Conservation (phyloP, 2,888 invertebrate genomes). For the Stenurella melanura region DNA sequence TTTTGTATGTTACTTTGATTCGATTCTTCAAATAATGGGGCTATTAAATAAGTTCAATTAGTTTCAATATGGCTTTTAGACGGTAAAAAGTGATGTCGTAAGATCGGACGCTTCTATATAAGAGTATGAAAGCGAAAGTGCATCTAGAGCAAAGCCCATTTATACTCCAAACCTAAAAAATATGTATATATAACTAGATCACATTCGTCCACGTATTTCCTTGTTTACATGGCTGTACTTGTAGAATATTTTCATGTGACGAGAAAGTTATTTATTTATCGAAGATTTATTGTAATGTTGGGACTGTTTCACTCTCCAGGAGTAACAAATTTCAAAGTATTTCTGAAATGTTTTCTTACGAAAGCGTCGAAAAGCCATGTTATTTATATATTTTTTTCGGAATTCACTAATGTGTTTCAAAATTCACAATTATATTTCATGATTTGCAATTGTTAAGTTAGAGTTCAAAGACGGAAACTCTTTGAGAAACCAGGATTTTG, state of each 20-base stretch:
- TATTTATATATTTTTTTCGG: no score
- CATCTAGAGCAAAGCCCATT: conserved; percentile 15
- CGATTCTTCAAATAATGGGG: neutral
- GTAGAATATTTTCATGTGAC: conserved; percentile 2
- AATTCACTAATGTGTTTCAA: no score
- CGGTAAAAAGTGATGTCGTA: conserved; percentile 28
- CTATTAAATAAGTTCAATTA: conserved; percentile 11
- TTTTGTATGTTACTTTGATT: neutral
- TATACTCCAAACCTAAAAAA: conserved; percentile 16
- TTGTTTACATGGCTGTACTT: neutral
- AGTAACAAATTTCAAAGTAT: neutral
- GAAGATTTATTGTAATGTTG: neutral
- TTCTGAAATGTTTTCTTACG: no score
- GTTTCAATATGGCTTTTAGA: neutral
- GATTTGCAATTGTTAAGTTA: no score
- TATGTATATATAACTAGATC: conserved; percentile 15
- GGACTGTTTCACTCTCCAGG: neutral
- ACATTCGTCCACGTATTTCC: conserved; percentile 4
- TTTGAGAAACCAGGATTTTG: no score
- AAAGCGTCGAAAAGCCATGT: no score
- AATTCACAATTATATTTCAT: no score
- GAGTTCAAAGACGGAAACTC: no score
- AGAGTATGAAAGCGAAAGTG: conserved; percentile 42
- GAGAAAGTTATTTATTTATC: conserved; percentile 19
- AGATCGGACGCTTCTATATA: conserved; percentile 27